Conservation (phyloP, 2,888 invertebrate genomes). For the Chymomyza fuscimana region DNA sequence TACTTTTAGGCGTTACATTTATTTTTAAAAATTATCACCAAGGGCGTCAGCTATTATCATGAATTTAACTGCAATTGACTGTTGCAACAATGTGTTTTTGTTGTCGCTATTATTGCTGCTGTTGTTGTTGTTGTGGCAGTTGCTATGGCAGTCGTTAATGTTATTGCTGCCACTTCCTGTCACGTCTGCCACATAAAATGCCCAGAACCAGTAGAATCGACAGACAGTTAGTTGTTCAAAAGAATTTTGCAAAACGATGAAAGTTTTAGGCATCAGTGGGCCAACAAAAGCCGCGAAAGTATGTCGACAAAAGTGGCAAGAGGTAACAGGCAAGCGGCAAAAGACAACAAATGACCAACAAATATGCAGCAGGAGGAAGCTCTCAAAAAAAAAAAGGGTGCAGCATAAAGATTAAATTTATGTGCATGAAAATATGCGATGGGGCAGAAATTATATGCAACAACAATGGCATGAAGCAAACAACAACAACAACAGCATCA, state of each 20-base stretch:
- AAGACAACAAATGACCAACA: conserved; percentile 28
- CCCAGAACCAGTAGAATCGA: conserved; percentile 23
- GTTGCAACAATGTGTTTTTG: conserved; percentile 10
- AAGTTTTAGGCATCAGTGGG: conserved; percentile 41
- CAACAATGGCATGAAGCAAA: not conserved
- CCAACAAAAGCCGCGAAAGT: conserved; percentile 32
- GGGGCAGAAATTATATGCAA: conserved; percentile 1
- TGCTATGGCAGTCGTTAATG: conserved; percentile 2
- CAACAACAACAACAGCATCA: not conserved
- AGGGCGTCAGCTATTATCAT: not conserved
- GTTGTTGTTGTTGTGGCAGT: not conserved
- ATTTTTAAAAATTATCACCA: not conserved
- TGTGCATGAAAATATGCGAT: conserved; percentile 1
- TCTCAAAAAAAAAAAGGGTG: not conserved
- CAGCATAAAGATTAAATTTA: not conserved
- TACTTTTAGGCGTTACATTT: not conserved
- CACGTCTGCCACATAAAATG: conserved; percentile 44
- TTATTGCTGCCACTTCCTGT: conserved; percentile 36
- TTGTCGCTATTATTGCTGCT: conserved; percentile 1
- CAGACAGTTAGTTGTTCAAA: conserved; percentile 19
- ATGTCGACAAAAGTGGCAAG: conserved; percentile 9
- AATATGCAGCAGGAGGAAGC: not conserved
- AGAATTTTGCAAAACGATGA: conserved; percentile 43
- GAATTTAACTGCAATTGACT: not conserved
- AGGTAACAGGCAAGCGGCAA: not conserved